Evolutionary conservation across 2,113 vertebrate genomes (phyloP).

Genomic region (Amphilophus citrinellus): DNA sequence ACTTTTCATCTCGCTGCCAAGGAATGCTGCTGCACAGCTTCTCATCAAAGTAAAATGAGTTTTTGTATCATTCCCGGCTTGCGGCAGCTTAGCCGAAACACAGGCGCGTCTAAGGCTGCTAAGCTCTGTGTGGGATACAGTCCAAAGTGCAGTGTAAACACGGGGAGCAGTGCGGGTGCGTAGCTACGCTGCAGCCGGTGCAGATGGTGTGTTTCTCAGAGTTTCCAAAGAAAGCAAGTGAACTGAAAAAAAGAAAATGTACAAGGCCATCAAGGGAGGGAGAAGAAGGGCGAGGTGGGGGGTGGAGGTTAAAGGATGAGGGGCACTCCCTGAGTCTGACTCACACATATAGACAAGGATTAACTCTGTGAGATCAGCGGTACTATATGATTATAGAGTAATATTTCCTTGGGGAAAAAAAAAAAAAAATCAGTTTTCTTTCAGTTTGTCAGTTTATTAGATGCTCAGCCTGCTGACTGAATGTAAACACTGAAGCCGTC

Average conservation of each 20-base stretch:
- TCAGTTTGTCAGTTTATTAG: background rate
- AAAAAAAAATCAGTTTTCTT: background rate
- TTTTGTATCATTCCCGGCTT: background rate
- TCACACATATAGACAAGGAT: background rate
- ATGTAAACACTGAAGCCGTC: slow-evolving; percentile 34
- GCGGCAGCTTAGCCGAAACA: slow-evolving; percentile 13
- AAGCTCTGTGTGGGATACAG: slow-evolving; percentile 12
- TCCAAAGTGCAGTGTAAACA: slow-evolving; percentile 50
- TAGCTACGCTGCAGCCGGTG: slow-evolving; percentile 19
- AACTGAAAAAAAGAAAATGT: slow-evolving; percentile 7
- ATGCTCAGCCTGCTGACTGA: background rate
- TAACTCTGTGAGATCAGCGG: slow-evolving; percentile 7
- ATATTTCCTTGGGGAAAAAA: background rate
- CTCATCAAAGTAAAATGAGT: background rate
- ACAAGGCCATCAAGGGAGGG: background rate
- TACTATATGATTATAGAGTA: background rate
- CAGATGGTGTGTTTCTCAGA: slow-evolving; percentile 15
- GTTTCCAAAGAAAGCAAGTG: slow-evolving; percentile 40
- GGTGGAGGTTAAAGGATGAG: slow-evolving; percentile 9
- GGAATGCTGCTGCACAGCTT: background rate
- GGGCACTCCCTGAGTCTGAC: slow-evolving; percentile 34
- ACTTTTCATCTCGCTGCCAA: background rate
- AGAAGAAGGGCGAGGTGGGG: background rate
- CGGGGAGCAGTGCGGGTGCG: background rate
- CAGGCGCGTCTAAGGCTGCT: slow-evolving; percentile 15